Conservation (phyloP, 2,888 invertebrate species). For the Lycophotia porphyrea region DNA sequence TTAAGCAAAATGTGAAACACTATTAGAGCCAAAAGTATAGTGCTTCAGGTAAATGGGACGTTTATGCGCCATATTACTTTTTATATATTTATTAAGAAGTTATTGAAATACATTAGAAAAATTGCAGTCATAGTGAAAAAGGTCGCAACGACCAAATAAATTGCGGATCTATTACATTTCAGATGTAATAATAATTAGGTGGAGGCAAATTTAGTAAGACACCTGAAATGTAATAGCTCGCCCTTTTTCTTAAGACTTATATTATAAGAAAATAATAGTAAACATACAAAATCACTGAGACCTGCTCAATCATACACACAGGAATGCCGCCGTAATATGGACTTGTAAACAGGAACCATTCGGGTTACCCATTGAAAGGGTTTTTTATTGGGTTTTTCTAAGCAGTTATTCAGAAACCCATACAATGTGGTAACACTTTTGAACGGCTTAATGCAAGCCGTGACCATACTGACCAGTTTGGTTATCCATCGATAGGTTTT, state of each 20-base stretch:
- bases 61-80: conserved; percentile 42
- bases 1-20: conserved; percentile 59
- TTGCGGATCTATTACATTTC: conserved; percentile 18
- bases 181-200: neutral
- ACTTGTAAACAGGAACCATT: too few relatives aligned
- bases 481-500: too few relatives aligned
- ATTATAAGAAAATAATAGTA: conserved; percentile 43
- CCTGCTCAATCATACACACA: conserved; percentile 73
- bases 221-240: too few relatives aligned
- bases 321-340: conserved; percentile 70
- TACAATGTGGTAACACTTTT: too few relatives aligned
- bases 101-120: conserved; percentile 51
- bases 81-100: conserved; percentile 42
- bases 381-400: too few relatives aligned
- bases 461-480: too few relatives aligned
- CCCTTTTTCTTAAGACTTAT: conserved; percentile 37
- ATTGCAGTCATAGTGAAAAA: conserved; percentile 34
- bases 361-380: too few relatives aligned
- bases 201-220: too few relatives aligned
- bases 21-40: conserved; percentile 50
- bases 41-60: conserved; percentile 38
- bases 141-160: conserved; percentile 31
- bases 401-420: too few relatives aligned
- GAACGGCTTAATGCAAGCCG: too few relatives aligned
- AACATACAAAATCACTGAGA: conserved; percentile 67